Conservation (phyloP, 2,113 vertebrate genomes). For the Myiozetetes cayanensis region DNA sequence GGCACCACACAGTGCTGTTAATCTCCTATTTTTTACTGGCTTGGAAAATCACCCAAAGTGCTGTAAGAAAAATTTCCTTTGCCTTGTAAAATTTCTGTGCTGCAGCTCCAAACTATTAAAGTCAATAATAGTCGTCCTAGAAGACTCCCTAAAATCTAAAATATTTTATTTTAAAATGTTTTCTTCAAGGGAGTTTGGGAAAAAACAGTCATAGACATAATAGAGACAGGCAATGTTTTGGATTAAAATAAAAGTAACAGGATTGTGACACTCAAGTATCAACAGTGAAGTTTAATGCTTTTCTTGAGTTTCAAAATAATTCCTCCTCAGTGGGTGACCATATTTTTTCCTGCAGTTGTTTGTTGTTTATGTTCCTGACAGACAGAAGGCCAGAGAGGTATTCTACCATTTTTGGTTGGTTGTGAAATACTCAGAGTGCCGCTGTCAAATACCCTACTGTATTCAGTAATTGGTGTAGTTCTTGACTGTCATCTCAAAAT, state of each 20-base stretch:
- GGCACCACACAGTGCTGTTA: slow-evolving; percentile 23
- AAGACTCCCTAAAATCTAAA: background rate
- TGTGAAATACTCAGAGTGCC: background rate
- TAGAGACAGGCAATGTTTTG: background rate
- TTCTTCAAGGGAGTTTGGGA: background rate
- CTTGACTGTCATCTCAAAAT: background rate
- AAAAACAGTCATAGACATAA: background rate
- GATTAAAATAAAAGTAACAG: background rate
- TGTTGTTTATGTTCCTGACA: background rate
- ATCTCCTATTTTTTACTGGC: background rate
- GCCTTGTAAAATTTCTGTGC: slow-evolving; percentile 14
- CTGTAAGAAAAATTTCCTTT: slow-evolving; percentile 32
- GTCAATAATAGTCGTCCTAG: background rate
- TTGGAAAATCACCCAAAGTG: slow-evolving; percentile 44
- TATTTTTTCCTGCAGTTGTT: background rate
- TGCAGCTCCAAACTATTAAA: background rate
- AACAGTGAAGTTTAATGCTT: background rate
- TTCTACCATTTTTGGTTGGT: background rate
- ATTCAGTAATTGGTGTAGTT: background rate
- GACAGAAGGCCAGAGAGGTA: background rate
- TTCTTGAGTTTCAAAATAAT: background rate
- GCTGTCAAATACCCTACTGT: background rate
- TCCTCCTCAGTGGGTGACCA: background rate
- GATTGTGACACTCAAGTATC: background rate
- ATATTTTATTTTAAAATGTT: background rate